Evolutionary conservation across 2,888 invertebrate genomes (phyloP), one percentile per base, ranked within the genome.

Genomic region (Nephrocerus scutellatus): DNA sequence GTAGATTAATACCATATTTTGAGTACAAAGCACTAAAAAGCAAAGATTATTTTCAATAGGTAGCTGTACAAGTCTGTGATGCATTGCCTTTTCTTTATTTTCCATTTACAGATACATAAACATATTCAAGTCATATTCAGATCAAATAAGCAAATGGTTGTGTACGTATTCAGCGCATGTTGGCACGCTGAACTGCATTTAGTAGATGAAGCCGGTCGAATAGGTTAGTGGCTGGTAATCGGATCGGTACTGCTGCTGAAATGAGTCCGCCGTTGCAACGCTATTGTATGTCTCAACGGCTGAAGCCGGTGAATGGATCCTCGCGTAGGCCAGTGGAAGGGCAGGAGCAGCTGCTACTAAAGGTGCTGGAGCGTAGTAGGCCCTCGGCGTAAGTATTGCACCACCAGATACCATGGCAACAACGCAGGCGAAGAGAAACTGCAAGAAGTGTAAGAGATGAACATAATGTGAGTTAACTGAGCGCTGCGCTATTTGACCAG

Each of bases 171-270:
- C n/a, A n/a, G n/a, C n/a, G n/a, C n/a, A n/a, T n/a, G n/a, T n/a
- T n/a, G n/a, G n/a, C n/a, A n/a, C n/a, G n/a, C n/a, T n/a, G n/a
- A n/a, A n/a, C 26, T 32, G 16, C 13, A 14, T 21, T 49, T 43
- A 59, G 44, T 54, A 56, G 19, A 59, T 13, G 36, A 57, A 60
- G 36, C 52, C 57, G 14, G 31, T 13, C 16, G 47, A 41, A 49
- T 62, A 62, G 48, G 57, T 52, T 50, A 60, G 43, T 31, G 63
- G 62, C 39, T 60, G 53, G 46, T 58, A 60, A 36, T 63, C 59
- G 28, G 52, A 52, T 41, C 62, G 58, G 44, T 59, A 63, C 14
- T 62, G 62, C 36, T 63, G 63, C 51, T 63, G 59, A 31, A 59
- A 61, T 8, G 61, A 62, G 44, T 52, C 53, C 8, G 56, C 51